A percentile compares a stretch with the other conserved stretches of the same genome.
Evolutionary conservation across 2,888 invertebrate species (phyloP).

Genomic region (Pyrgus malvae): DNA sequence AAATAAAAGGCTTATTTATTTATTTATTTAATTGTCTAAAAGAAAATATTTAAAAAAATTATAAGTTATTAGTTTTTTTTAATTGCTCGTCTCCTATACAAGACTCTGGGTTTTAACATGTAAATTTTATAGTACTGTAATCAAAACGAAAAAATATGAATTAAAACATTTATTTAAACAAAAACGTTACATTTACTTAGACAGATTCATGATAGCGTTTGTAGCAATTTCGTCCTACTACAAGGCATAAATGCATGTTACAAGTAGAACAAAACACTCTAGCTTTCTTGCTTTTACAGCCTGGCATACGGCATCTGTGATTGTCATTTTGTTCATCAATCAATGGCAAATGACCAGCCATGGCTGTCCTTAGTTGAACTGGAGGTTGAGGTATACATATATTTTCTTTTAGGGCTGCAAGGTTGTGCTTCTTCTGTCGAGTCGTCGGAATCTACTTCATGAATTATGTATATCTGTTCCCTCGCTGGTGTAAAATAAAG

Average conservation of each 20-base stretch:
- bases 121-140: too few species aligned
- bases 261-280: neutral
- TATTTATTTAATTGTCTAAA: too few species aligned
- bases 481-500: neutral
- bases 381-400: neutral
- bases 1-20: too few species aligned
- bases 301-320: neutral
- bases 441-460: too few species aligned
- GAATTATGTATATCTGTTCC: neutral
- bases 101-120: too few species aligned
- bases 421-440: neutral
- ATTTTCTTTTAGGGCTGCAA: neutral
- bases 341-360: neutral
- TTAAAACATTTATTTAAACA: too few species aligned
- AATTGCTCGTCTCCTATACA: too few species aligned
- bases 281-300: neutral
- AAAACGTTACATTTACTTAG: too few species aligned
- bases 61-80: too few species aligned
- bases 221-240: neutral
- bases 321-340: neutral
- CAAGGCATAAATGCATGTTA: neutral
- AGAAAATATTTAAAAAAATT: too few species aligned
- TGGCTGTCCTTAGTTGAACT: neutral
- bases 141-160: too few species aligned
- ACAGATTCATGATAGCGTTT: neutral